These are phyloP conservation scores for Brachyptera putata DNA, from an alignment of 2,888 invertebrate species.

Conservation along the genomic window DNA sequence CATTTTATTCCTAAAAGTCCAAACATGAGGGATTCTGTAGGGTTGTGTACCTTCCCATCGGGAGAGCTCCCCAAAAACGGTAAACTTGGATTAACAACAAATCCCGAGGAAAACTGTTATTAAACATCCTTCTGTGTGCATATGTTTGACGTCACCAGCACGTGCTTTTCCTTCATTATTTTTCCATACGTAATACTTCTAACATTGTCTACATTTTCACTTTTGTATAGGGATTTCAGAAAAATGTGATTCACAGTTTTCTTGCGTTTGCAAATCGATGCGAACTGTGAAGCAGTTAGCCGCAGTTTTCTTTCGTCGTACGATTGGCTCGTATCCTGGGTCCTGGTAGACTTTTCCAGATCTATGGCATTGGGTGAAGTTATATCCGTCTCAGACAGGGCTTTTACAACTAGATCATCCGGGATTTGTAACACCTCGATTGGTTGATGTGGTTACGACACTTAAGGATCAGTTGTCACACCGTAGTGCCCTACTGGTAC, in stretches of 20 bases:
- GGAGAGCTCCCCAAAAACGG: constrained; percentile 14
- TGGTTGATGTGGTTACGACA: constrained; percentile 1
- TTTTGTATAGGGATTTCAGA: not conserved
- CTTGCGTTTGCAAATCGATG: not conserved
- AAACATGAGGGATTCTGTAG: not conserved
- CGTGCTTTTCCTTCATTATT: constrained; percentile 2
- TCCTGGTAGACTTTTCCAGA: constrained; percentile 4
- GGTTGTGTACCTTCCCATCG: constrained; percentile 13
- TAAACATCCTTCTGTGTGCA: not conserved
- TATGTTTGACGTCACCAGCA: not conserved
- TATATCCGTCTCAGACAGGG: not conserved
- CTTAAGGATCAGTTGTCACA: not conserved
- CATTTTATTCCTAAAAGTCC: constrained; percentile 15
- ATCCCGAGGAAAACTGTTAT: constrained; percentile 6
- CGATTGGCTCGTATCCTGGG: not conserved
- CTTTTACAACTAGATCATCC: not conserved
- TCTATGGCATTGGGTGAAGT: not conserved
- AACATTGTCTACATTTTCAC: not conserved
- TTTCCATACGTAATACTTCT: constrained; percentile 4
- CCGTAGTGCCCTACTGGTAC: too few species aligned
- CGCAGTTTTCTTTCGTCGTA: not conserved
- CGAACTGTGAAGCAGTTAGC: constrained; percentile 7
- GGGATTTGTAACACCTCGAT: not conserved
- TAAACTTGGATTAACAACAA: constrained; percentile 13
- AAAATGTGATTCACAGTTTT: constrained; percentile 4